These are phyloP conservation scores for Otolemur crassicaudatus DNA, from an alignment of 2,797 vertebrate species.

Conservation along the genomic window DNA sequence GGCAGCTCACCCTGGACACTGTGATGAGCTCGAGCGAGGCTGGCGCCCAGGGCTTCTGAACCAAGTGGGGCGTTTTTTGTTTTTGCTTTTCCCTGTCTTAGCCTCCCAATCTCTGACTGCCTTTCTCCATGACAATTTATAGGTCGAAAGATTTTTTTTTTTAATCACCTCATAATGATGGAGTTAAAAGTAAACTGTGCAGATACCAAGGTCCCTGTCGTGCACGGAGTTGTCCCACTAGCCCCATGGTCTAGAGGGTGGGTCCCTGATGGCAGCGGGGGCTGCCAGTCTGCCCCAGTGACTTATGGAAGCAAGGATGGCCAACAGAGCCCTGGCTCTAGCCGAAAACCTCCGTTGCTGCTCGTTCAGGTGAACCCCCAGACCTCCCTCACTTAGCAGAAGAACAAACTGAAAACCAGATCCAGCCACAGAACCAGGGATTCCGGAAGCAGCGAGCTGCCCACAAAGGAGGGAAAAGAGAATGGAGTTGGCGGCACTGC, in stretches of 20 bases:
- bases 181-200: conserved; percentile 76
- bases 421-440: conserved; percentile 20
- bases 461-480: neutral
- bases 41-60: conserved; percentile 60
- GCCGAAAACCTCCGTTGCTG: conserved; percentile 73
- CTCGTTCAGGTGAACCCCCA: neutral
- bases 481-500: neutral
- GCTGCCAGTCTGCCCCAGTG: conserved; percentile 42
- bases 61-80: conserved; percentile 61
- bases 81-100: conserved; percentile 72
- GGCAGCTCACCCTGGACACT: conserved; percentile 46
- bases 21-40: conserved; percentile 61
- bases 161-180: conserved; percentile 74
- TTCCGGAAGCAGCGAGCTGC: conserved; percentile 53
- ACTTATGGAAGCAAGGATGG: conserved; percentile 22
- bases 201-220: conserved; percentile 62
- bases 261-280: conserved; percentile 45
- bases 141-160: conserved; percentile 57
- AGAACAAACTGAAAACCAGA: conserved; percentile 50
- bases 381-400: conserved; percentile 28
- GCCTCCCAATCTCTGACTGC: conserved; percentile 62
- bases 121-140: conserved; percentile 69
- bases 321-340: conserved; percentile 57
- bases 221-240: neutral
- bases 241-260: conserved; percentile 60